Percentiles rank a stretch among this genome's conserved stretches.
Evolutionary conservation across 2,113 vertebrate genomes (phyloP).

Genomic region (Donacobius atricapilla): DNA sequence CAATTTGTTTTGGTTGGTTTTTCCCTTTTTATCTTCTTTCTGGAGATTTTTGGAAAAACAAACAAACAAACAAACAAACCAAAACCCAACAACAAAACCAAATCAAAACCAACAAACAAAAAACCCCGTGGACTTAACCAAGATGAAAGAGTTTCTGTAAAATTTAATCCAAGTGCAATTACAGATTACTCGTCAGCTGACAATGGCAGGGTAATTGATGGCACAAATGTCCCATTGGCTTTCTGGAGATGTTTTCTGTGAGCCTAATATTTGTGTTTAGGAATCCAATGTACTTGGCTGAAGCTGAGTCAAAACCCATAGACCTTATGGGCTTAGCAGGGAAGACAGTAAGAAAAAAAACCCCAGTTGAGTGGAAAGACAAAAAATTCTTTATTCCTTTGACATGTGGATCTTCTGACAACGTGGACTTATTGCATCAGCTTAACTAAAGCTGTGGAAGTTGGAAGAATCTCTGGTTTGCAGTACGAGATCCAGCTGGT

Average conservation of each 20-base stretch:
- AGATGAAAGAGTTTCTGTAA: neutral
- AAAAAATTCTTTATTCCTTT: neutral
- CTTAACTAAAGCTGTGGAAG: neutral
- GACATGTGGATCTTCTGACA: neutral
- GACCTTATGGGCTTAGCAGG: neutral
- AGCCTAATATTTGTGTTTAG: neutral
- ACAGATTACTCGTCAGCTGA: neutral
- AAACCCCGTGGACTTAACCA: no score
- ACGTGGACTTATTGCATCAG: neutral
- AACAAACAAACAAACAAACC: neutral
- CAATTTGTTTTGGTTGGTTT: neutral
- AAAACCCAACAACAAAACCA: neutral
- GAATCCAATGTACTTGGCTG: accelerated
- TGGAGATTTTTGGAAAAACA: neutral
- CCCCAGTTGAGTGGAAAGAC: neutral
- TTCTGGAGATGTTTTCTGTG: neutral
- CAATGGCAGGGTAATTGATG: neutral
- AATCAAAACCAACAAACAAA: neutral
- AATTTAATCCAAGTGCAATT: neutral
- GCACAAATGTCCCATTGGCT: neutral
- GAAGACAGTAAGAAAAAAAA: neutral
- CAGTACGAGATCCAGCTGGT: neutral
- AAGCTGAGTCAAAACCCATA: neutral
- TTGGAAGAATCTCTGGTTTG: neutral
- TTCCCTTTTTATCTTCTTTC: neutral